Evolutionary conservation across 2,113 vertebrate species (phyloP).

Genomic region (Picathartes gymnocephalus): DNA sequence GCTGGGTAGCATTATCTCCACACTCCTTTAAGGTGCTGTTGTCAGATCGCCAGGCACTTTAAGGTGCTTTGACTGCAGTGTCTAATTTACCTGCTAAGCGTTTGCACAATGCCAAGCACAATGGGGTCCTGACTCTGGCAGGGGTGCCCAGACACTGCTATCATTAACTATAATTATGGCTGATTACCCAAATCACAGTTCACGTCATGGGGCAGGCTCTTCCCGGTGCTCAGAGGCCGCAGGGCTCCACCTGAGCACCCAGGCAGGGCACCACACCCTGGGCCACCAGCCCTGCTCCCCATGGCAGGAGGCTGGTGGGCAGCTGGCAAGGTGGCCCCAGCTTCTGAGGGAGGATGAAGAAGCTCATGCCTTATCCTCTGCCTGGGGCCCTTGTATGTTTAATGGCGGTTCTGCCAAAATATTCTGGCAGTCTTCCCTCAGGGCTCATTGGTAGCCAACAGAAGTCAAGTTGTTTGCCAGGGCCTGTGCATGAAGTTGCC

Average conservation of each 20-base stretch:
- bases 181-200: constrained; percentile 25
- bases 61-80: neutral
- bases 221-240: fast-evolving
- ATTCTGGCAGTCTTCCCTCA: neutral
- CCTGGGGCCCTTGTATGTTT: neutral
- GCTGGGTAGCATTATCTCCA: neutral
- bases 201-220: constrained; percentile 21
- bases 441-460: neutral
- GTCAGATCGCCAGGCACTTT: neutral
- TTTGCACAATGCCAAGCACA: constrained; percentile 19
- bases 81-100: neutral
- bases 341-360: neutral
- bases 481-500: neutral
- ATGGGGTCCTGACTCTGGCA: constrained; percentile 12
- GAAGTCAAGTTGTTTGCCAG: neutral
- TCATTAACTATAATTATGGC: constrained; percentile 25
- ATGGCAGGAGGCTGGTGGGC: fast-evolving
- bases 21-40: neutral
- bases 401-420: neutral
- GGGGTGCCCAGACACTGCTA: constrained; percentile 4
- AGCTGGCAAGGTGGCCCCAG: fast-evolving
- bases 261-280: neutral
- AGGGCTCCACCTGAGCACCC: neutral
- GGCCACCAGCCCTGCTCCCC: neutral
- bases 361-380: neutral